phyloP scores from a whole-genome alignment of 2,888 invertebrate species.

The Spisula subtruncata region DNA sequence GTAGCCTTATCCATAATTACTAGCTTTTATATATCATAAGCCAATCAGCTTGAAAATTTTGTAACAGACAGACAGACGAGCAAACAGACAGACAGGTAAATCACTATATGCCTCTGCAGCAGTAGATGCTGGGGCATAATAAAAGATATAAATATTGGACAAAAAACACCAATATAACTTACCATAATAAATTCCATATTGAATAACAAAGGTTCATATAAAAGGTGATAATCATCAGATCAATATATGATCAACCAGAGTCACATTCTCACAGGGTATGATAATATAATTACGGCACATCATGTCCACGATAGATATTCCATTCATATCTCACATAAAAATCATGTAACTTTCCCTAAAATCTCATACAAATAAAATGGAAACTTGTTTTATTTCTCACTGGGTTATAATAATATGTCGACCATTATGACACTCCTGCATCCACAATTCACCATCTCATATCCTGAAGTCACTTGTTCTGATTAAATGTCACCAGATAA shows the following conservation, averaged over 20 bases:
- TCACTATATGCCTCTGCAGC: too few relatives aligned
- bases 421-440: not conserved
- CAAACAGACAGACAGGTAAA: too few relatives aligned
- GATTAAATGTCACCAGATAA: too few relatives aligned
- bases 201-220: not conserved
- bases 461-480: not conserved
- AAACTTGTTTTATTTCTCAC: not conserved
- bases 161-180: not conserved
- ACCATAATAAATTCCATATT: conserved; percentile 29
- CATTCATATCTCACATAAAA: not conserved
- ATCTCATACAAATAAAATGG: not conserved
- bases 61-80: too few relatives aligned
- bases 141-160: not conserved
- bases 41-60: too few relatives aligned
- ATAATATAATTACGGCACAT: not conserved
- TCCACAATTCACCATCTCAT: not conserved
- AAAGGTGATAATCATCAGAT: not conserved
- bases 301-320: not conserved
- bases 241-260: not conserved
- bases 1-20: too few relatives aligned
- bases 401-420: not conserved
- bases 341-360: not conserved
- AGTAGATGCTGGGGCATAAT: too few relatives aligned
- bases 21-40: too few relatives aligned
- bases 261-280: not conserved